Conservation (phyloP, 35 echinoderm and acorn worm genomes). For the Lytechinus variegatus region DNA sequence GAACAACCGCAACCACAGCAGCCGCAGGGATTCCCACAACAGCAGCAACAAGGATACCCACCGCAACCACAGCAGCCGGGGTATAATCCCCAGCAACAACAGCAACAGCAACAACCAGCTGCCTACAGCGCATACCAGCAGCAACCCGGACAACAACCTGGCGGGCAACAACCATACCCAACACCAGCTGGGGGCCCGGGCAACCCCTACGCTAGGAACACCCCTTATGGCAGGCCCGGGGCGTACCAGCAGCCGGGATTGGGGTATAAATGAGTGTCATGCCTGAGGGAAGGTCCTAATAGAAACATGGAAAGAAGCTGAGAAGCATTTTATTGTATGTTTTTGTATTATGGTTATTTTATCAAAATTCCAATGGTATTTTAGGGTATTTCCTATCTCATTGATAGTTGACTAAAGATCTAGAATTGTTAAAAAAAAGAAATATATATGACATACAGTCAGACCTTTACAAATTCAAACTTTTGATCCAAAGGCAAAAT, state of each 20-base stretch:
- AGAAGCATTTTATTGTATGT: background rate
- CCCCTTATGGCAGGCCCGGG: slow-evolving; percentile 53
- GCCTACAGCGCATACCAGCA: slow-evolving; percentile 48
- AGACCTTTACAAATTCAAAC: too few species aligned
- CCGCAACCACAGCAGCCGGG: too few species aligned
- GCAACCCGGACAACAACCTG: slow-evolving; percentile 3
- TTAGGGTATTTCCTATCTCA: too few species aligned
- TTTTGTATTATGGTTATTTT: too few species aligned
- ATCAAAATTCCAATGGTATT: too few species aligned
- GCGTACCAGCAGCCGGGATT: slow-evolving; percentile 51
- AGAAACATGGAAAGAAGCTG: background rate
- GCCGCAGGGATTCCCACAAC: background rate
- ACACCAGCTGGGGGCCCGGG: background rate
- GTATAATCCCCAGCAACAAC: background rate
- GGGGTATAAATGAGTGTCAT: slow-evolving; percentile 58
- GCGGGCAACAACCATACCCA: slow-evolving; percentile 14
- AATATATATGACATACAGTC: too few species aligned
- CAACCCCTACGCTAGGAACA: slow-evolving; percentile 73
- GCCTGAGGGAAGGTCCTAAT: background rate
- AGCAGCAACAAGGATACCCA: background rate
- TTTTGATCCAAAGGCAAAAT: too few species aligned
- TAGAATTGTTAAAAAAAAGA: too few species aligned
- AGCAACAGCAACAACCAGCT: slow-evolving; percentile 23
- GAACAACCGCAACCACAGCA: slow-evolving; percentile 21
- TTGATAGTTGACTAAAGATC: too few species aligned